phyloP scores from a whole-genome alignment of 2,113 vertebrate genomes.

The Apteryx owenii region DNA sequence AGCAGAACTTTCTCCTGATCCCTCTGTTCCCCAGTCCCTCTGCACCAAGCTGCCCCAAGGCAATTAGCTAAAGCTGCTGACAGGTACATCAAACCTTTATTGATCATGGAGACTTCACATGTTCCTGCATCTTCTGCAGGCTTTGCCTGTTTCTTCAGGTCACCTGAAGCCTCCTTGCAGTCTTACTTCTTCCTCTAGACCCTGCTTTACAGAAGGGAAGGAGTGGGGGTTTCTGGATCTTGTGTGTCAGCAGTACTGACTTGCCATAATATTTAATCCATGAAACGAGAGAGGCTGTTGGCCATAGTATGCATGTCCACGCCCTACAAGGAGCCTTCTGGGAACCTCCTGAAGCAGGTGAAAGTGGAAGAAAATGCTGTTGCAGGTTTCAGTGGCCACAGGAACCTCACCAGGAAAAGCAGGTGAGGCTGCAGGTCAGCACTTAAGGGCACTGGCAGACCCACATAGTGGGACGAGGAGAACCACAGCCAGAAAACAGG shows the following conservation, averaged over 20 bases:
- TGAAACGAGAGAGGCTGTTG: neutral
- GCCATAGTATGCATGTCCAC: neutral
- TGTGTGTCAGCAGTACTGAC: too few relatives aligned
- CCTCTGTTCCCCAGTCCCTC: too few relatives aligned
- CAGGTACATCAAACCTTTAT: neutral
- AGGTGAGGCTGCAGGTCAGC: neutral
- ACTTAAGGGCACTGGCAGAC: neutral
- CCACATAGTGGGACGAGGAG: neutral
- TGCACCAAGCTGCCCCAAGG: too few relatives aligned
- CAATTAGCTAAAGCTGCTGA: neutral
- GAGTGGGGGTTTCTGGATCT: neutral
- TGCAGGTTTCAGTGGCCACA: accelerated
- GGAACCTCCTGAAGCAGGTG: neutral
- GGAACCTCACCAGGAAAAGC: neutral
- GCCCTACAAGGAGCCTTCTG: neutral
- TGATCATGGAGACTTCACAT: neutral
- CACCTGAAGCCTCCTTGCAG: neutral
- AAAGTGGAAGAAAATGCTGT: neutral
- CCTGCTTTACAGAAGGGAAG: neutral
- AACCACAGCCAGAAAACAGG: neutral
- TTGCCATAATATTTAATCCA: neutral
- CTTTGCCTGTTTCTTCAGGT: neutral
- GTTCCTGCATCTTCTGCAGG: neutral
- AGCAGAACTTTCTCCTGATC: too few relatives aligned
- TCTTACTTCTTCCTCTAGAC: neutral